Percentiles rank a stretch among this genome's conserved stretches.
Evolutionary conservation across 2,888 invertebrate genomes (phyloP).

Genomic region (Liopterus haemorrhoidalis): DNA sequence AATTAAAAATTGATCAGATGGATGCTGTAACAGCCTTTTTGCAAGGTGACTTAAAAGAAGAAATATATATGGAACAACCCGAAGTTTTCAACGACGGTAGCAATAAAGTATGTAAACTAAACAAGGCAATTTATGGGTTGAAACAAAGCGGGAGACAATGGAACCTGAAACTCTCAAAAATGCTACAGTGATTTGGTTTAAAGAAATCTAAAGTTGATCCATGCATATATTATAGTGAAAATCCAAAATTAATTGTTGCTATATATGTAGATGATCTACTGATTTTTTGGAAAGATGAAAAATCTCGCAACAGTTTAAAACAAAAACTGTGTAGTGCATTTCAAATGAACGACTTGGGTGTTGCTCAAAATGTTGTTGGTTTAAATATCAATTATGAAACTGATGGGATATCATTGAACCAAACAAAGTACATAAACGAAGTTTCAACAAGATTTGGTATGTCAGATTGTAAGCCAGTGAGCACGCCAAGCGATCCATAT

Average conservation of each 20-base stretch:
- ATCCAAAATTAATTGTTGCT: conserved; percentile 14
- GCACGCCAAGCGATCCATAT: conserved; percentile 28
- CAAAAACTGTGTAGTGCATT: conserved; percentile 23
- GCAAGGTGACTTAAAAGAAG: conserved; percentile 27
- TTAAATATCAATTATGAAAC: conserved; percentile 21
- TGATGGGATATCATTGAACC: conserved; percentile 25
- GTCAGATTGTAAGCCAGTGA: conserved; percentile 12
- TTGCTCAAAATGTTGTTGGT: conserved; percentile 22
- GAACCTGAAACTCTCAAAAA: conserved; percentile 22
- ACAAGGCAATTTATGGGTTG: conserved; percentile 27
- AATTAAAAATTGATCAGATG: conserved; percentile 32
- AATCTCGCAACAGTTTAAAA: conserved; percentile 20
- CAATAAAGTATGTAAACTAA: conserved; percentile 28
- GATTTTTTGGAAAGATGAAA: conserved; percentile 23
- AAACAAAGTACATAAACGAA: conserved; percentile 25
- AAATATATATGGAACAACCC: conserved; percentile 28
- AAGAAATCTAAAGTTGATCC: conserved; percentile 23
- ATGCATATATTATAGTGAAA: conserved; percentile 23
- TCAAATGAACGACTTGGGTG: conserved; percentile 26
- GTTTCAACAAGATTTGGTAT: conserved; percentile 25
- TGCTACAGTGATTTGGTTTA: too few relatives aligned
- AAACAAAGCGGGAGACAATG: conserved; percentile 28
- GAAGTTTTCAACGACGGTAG: conserved; percentile 24
- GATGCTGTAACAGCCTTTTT: conserved; percentile 28
- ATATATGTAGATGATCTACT: conserved; percentile 28